A percentile compares a stretch with the other conserved stretches of the same genome.
phyloP scores from a whole-genome alignment of 23 tunicate genomes.

The Styela clava region DNA sequence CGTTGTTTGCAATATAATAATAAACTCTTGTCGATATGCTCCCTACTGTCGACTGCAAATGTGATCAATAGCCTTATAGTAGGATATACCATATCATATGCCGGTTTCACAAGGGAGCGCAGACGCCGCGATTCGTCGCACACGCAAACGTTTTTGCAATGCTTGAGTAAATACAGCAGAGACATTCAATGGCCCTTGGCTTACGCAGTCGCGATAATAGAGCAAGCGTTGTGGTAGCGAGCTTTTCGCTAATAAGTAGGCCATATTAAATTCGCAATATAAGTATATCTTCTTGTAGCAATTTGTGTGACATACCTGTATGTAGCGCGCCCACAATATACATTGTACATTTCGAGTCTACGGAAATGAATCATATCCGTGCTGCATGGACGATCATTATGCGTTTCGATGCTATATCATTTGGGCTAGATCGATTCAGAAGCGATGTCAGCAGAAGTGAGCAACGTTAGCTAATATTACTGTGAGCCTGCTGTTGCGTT shows the following conservation, averaged over 20 bases:
- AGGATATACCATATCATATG: too few species aligned
- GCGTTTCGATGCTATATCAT: neutral
- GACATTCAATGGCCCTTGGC: neutral
- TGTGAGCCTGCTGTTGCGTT: too few species aligned
- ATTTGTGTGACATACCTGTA: neutral
- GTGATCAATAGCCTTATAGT: too few species aligned
- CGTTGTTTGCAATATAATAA: too few species aligned
- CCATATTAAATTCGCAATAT: too few species aligned
- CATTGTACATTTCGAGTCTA: slow-evolving; percentile 9
- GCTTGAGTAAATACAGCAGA: neutral
- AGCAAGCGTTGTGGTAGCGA: neutral
- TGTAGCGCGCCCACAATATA: neutral
- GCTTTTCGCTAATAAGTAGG: neutral
- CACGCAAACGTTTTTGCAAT: neutral
- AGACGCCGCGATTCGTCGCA: neutral
- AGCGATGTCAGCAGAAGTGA: too few species aligned
- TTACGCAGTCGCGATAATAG: neutral
- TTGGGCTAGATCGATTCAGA: neutral
- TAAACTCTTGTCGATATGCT: too few species aligned
- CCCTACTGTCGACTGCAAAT: too few species aligned
- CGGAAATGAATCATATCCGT: slow-evolving; percentile 18
- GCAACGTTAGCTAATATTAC: too few species aligned
- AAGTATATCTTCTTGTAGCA: too few species aligned
- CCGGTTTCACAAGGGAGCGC: too few species aligned
- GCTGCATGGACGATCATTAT: neutral